Evolutionary conservation across 92 coral and sea anemone species (phyloP).

Genomic region (Paragorgia papillata): DNA sequence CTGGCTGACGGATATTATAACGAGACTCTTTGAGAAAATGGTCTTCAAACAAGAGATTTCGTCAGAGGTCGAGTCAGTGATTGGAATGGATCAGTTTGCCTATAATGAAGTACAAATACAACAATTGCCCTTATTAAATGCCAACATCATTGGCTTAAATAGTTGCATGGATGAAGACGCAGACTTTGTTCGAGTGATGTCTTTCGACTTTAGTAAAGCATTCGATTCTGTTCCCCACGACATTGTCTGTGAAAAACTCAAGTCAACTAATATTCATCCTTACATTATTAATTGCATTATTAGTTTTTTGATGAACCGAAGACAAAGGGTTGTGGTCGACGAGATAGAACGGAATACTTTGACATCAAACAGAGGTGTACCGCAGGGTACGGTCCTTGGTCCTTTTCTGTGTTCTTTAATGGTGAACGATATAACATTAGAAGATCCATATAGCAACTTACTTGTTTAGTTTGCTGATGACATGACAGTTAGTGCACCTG

Average conservation of each 20-base stretch:
- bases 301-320: constrained; percentile 27
- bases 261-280: constrained; percentile 33
- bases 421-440: constrained; percentile 42
- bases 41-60: constrained; percentile 14
- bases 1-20: constrained; percentile 26
- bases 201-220: constrained; percentile 48
- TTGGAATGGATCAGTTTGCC: background rate
- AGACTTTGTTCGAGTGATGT: constrained; percentile 43
- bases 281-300: constrained; percentile 45
- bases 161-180: constrained; percentile 47
- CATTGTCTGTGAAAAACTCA: constrained; percentile 37
- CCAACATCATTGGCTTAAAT: constrained; percentile 41
- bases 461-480: constrained; percentile 40
- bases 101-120: constrained; percentile 27
- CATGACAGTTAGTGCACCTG: background rate
- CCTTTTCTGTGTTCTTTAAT: constrained; percentile 41
- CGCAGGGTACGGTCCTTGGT: constrained; percentile 51
- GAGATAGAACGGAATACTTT: constrained; percentile 30
- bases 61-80: constrained; percentile 1
- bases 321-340: constrained; percentile 48
- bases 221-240: constrained; percentile 47
- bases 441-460: background rate
- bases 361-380: constrained; percentile 54
- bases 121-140: constrained; percentile 42
- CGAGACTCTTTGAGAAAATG: constrained; percentile 42